Evolutionary conservation across 2,113 vertebrate genomes (phyloP).

Genomic region (Bungarus multicinctus): DNA sequence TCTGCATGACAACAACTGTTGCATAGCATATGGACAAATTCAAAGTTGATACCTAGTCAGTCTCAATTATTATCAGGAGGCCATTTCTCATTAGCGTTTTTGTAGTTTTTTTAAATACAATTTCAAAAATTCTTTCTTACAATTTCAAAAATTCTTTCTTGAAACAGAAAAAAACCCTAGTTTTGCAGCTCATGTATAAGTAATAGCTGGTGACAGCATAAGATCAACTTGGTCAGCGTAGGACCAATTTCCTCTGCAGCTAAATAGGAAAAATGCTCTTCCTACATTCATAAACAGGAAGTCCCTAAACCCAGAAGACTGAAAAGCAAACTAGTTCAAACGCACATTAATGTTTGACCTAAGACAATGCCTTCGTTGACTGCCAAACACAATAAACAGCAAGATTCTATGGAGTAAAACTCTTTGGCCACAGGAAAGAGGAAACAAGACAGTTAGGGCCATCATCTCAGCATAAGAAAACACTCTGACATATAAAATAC

Average conservation of each 20-base stretch:
- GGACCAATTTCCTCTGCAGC: constrained; percentile 23
- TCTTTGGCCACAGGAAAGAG: constrained; percentile 50
- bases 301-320: constrained; percentile 43
- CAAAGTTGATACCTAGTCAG: background rate
- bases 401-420: constrained; percentile 43
- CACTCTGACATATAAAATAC: background rate
- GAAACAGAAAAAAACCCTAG: background rate
- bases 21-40: background rate
- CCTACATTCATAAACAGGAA: constrained; percentile 47
- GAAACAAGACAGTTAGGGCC: constrained; percentile 23
- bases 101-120: background rate
- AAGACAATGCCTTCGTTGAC: constrained; percentile 31
- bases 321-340: constrained; percentile 51
- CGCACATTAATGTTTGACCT: constrained; percentile 45
- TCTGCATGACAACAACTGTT: background rate
- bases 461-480: background rate
- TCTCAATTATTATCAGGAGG: background rate
- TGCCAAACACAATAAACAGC: constrained; percentile 55
- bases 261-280: constrained; percentile 42
- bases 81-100: background rate
- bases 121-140: background rate
- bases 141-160: background rate
- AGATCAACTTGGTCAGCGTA: background rate
- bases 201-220: background rate
- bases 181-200: constrained; percentile 17